These are phyloP conservation scores for Procambarus virginalis DNA, from an alignment of 1,140 invertebrate species.

Conservation along the genomic window DNA sequence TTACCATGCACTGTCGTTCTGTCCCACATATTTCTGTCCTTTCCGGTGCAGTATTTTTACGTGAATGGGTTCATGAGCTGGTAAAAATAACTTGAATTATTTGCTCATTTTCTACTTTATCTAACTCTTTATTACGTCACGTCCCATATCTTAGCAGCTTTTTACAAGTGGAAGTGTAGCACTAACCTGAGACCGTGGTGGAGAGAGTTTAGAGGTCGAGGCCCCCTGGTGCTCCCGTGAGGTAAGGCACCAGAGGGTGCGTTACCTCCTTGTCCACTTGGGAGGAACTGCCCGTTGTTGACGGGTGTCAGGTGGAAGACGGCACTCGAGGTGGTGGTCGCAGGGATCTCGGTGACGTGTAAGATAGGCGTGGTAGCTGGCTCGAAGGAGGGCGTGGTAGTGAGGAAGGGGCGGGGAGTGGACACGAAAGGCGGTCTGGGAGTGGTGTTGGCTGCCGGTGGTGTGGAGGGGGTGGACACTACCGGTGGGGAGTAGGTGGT, in stretches of 20 bases:
- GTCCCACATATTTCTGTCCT: too few species aligned
- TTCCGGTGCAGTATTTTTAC: too few species aligned
- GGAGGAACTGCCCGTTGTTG: slow-evolving; percentile 33
- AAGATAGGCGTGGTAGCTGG: slow-evolving; percentile 41
- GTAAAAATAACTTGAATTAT: too few species aligned
- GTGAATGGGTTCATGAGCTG: too few species aligned
- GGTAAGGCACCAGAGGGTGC: neutral
- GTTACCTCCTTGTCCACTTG: neutral
- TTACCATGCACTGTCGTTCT: too few species aligned
- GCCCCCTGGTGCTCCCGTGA: neutral
- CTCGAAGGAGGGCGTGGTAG: slow-evolving; percentile 8
- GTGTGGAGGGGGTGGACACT: neutral
- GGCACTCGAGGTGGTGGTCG: slow-evolving; percentile 29
- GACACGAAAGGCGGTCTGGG: slow-evolving; percentile 4
- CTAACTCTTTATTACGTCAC: neutral
- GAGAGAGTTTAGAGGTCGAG: neutral
- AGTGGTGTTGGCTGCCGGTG: neutral
- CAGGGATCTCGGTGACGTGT: slow-evolving; percentile 30
- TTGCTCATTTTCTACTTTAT: neutral
- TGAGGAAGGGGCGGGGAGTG: neutral
- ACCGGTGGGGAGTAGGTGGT: neutral
- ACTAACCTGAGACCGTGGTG: neutral
- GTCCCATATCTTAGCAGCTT: neutral
- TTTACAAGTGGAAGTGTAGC: neutral
- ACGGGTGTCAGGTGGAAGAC: slow-evolving; percentile 36